phyloP scores from a whole-genome alignment of 2,797 vertebrate species.

The Eidolon dupreanum region DNA sequence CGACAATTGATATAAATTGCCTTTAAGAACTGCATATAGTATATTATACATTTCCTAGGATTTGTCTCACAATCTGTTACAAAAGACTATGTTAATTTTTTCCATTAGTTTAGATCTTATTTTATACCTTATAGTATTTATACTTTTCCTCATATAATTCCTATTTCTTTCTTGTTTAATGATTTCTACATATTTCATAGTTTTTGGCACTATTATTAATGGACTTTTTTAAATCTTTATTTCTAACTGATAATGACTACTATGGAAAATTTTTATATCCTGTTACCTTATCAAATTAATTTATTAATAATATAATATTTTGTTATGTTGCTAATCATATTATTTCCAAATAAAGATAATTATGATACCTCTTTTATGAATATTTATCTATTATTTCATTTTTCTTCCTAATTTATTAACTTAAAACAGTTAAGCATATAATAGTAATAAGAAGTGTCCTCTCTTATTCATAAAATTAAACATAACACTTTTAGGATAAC shows the following conservation, averaged over 20 bases:
- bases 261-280: background rate
- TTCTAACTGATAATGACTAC: background rate
- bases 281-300: background rate
- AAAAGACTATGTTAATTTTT: background rate
- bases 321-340: background rate
- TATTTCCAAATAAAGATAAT: background rate
- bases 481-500: background rate
- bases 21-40: background rate
- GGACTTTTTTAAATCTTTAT: background rate
- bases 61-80: background rate
- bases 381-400: background rate
- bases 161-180: background rate
- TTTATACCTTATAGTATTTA: background rate
- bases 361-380: background rate
- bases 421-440: background rate
- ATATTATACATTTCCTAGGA: background rate
- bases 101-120: background rate
- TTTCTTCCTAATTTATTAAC: background rate
- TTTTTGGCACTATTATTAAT: background rate
- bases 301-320: background rate
- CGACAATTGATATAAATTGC: background rate
- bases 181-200: background rate
- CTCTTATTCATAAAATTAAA: background rate
- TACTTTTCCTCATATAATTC: background rate
- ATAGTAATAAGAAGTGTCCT: background rate